These are phyloP conservation scores for Marmota monax DNA, from an alignment of 2,113 vertebrate genomes.

Conservation along the genomic window DNA sequence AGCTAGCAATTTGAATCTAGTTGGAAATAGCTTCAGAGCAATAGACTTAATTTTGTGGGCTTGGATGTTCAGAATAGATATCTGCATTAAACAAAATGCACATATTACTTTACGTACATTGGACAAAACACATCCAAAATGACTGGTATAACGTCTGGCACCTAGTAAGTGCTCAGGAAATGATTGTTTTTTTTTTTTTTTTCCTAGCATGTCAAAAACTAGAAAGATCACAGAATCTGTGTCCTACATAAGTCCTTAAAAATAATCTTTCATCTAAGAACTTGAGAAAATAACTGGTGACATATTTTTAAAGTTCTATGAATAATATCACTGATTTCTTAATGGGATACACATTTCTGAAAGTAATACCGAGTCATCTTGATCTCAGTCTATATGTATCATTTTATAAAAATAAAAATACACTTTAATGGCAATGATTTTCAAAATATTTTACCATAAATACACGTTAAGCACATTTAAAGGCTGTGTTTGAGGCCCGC, in stretches of 20 bases:
- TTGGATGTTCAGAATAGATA: background rate
- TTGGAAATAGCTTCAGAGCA: background rate
- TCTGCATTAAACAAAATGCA: background rate
- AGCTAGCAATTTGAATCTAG: background rate
- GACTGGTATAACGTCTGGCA: background rate
- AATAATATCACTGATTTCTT: background rate
- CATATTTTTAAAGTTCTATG: background rate
- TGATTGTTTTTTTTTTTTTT: background rate
- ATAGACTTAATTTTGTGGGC: background rate
- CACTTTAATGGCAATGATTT: background rate
- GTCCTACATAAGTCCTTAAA: background rate
- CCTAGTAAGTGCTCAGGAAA: background rate
- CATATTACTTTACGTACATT: background rate
- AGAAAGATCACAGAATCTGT: background rate
- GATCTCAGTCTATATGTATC: background rate
- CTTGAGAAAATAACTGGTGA: background rate
- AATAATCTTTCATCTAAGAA: background rate
- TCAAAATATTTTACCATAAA: constrained; percentile 31
- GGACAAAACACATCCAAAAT: background rate
- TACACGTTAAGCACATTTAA: background rate
- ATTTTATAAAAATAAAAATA: background rate
- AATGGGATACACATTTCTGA: background rate
- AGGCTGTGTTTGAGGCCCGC: background rate
- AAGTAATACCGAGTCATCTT: background rate
- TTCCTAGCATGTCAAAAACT: background rate